A percentile compares a stretch with the other conserved stretches of the same genome.
phyloP scores from a whole-genome alignment of 1,140 invertebrate genomes.

The Lasioglossum albipes region DNA sequence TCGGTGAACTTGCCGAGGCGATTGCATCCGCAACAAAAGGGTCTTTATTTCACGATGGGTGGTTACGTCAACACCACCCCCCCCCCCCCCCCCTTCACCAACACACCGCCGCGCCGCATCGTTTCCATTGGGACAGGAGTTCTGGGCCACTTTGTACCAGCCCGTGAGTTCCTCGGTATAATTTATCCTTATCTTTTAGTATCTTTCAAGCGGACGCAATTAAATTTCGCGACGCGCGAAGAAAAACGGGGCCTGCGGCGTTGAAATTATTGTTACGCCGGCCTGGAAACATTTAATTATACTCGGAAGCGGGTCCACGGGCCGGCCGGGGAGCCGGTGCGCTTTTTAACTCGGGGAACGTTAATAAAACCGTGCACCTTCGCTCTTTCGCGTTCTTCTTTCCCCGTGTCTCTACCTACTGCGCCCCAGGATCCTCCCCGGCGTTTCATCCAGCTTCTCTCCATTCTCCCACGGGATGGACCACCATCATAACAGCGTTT shows the following conservation, averaged over 20 bases:
- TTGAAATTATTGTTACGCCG: constrained; percentile 33
- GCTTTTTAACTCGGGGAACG: constrained; percentile 28
- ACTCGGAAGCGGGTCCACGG: background rate
- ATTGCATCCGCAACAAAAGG: background rate
- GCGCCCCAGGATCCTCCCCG: background rate
- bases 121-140: too few relatives aligned
- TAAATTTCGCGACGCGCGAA: constrained; percentile 11
- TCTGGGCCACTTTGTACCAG: background rate
- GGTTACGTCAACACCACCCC: too few relatives aligned
- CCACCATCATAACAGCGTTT: constrained; percentile 74
- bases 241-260: constrained; percentile 27
- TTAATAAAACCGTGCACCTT: constrained; percentile 33
- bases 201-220: constrained; percentile 5
- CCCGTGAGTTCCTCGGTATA: background rate
- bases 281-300: constrained; percentile 36
- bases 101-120: background rate
- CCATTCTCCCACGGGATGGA: constrained; percentile 56
- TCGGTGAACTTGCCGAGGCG: background rate
- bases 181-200: constrained; percentile 38
- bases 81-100: too few relatives aligned
- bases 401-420: background rate
- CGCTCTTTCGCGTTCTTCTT: background rate
- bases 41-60: background rate
- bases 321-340: background rate
- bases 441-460: constrained; percentile 7